phyloP scores from a whole-genome alignment of 2,888 invertebrate genomes.

The Pristionchus fissidentatus region DNA sequence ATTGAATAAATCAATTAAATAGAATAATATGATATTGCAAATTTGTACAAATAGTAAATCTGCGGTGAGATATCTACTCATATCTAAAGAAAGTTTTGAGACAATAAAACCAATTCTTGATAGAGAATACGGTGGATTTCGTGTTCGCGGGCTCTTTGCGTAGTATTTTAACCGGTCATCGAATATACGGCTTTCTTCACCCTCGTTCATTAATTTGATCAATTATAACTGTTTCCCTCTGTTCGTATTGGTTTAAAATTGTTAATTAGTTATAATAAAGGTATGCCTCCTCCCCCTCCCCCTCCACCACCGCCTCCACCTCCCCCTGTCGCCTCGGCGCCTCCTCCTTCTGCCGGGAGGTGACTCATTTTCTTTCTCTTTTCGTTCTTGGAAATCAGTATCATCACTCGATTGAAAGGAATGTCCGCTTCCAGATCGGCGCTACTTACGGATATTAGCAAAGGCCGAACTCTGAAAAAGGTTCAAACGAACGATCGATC shows the following conservation, averaged over 20 bases:
- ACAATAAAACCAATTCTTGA: background rate
- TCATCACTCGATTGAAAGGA: slow-evolving; percentile 1
- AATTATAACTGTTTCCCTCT: background rate
- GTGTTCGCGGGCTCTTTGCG: background rate
- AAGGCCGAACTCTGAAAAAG: slow-evolving; percentile 67
- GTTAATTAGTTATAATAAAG: background rate
- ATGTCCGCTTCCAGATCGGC: slow-evolving; percentile 37
- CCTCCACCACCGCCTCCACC: slow-evolving; percentile 38
- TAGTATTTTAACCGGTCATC: background rate
- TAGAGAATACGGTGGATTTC: background rate
- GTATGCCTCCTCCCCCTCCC: slow-evolving; percentile 7
- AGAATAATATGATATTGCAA: background rate
- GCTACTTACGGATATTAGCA: slow-evolving; percentile 51
- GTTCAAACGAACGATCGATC: slow-evolving; percentile 70
- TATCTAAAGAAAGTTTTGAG: background rate
- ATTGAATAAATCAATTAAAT: background rate
- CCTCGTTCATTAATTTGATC: background rate
- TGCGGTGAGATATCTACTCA: background rate
- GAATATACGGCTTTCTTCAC: background rate
- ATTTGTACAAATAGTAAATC: background rate
- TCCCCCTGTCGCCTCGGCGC: slow-evolving; percentile 8
- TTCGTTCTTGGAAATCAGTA: background rate
- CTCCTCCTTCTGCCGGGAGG: slow-evolving; percentile 28
- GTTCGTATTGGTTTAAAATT: background rate
- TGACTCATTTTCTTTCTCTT: slow-evolving; percentile 28